Percentiles rank a stretch among this genome's conserved stretches.
Evolutionary conservation across 1,140 invertebrate genomes (phyloP).

Genomic region (Carcinoscorpius rotundicauda): DNA sequence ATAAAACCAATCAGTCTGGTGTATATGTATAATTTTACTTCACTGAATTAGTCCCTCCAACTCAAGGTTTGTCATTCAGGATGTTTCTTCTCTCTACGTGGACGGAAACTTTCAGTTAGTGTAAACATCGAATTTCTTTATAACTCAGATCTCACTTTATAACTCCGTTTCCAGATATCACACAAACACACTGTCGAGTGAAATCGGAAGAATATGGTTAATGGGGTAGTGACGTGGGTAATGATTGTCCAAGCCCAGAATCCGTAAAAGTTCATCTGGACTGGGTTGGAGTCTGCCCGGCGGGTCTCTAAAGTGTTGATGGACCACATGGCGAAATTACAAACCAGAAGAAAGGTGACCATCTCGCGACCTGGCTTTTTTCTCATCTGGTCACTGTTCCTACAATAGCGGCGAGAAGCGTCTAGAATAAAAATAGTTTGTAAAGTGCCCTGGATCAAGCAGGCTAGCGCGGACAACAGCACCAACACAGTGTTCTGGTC

Average conservation of each 20-base stretch:
- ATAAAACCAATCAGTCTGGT: too few species aligned
- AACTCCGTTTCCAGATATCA: constrained; percentile 94
- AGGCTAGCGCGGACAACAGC: constrained; percentile 60
- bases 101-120: too few species aligned
- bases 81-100: too few species aligned
- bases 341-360: constrained; percentile 78
- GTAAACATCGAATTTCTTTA: too few species aligned
- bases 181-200: constrained; percentile 86
- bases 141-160: constrained; percentile 77
- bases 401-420: constrained; percentile 64
- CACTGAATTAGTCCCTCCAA: too few species aligned
- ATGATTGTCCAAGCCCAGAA: constrained; percentile 93
- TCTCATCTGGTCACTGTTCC: constrained; percentile 61
- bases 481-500: constrained; percentile 63
- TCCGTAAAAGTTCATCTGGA: constrained; percentile 81
- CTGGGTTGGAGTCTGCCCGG: constrained; percentile 69
- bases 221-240: constrained; percentile 84
- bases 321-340: constrained; percentile 87
- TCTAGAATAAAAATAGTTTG: constrained; percentile 93
- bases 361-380: constrained; percentile 77
- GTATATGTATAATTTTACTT: too few species aligned
- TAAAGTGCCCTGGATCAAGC: constrained; percentile 52
- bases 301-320: constrained; percentile 85
- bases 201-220: constrained; percentile 89
- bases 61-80: too few species aligned